Base-by-base conservation (phyloP, 2,797 vertebrate genomes). In the Siniperca undulata region DNA sequence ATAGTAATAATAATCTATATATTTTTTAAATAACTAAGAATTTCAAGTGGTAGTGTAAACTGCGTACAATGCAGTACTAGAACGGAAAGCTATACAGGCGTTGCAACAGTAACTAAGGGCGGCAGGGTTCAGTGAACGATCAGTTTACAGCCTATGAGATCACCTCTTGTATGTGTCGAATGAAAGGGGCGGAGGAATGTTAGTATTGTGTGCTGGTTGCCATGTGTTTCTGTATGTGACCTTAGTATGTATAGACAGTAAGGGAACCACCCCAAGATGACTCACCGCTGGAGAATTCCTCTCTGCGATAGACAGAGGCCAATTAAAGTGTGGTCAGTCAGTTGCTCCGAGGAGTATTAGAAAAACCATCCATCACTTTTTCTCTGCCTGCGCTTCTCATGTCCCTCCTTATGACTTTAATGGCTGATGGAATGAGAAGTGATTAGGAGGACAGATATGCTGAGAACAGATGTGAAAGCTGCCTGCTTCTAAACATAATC, bases 201-300 rank as follows among this genome's bases (percentile, higher is more conserved):
- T n/a, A 65, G 40, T 59, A 5, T 46, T 74, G n/a, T 71, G 30
- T 24, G 58, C 59, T 79, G 34, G 60, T 72, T 80, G 40, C 53
- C n/a, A 72, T 68, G 52, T 81, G 80, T 74, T 73, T 46, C 50
- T 74, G 34, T 56, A 65, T 74, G 53, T 75, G 73, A 85, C 42
- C 27, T 48, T 7, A 80, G 67, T 48, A 55, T 65, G 36, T 59
- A 27, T 87, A 76, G 60, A 62, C 59, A 62, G 42, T 44, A 61
- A 86, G 74, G 80, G 81, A 91, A 92, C 91, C 91, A 86, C 84
- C 90, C 81, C n/a, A 27, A 71, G 53, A 73, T 91, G 90, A 93
- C 75, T 93, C 90, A 94, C 30, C 6, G 14, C 74, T 22, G 40
- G 82, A 91, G 84, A 91, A 89, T 90, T 82, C 78, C 89, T 87